Percentiles rank a stretch among this genome's conserved stretches.
Evolutionary conservation across 2,888 invertebrate species (phyloP).

Genomic region (Drosophila anomalata): DNA sequence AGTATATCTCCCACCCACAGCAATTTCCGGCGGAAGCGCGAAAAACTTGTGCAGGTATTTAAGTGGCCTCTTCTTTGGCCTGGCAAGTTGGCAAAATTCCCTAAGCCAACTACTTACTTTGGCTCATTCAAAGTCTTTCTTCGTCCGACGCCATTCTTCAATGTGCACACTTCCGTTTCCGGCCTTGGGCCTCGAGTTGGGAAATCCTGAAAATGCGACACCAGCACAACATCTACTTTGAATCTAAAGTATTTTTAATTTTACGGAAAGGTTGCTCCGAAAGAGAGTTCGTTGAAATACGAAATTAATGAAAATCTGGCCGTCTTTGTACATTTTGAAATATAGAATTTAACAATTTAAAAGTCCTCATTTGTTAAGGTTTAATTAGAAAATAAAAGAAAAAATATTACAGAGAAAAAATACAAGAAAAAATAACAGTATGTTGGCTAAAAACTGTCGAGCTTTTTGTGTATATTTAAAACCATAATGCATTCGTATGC

Average conservation of each 20-base stretch:
- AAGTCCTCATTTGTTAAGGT: too few relatives aligned
- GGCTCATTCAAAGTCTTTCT: constrained; percentile 26
- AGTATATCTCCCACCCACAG: constrained; percentile 35
- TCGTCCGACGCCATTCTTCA: constrained; percentile 50
- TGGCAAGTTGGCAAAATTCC: constrained; percentile 29
- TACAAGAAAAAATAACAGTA: too few relatives aligned
- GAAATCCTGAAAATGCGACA: background rate
- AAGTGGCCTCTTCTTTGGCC: constrained; percentile 54
- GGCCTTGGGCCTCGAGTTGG: constrained; percentile 21
- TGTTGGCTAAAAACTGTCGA: background rate
- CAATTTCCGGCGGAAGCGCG: constrained; percentile 75
- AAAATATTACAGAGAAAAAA: too few relatives aligned
- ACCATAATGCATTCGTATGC: background rate
- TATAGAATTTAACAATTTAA: too few relatives aligned
- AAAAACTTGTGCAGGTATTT: constrained; percentile 73
- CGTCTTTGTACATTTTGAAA: background rate
- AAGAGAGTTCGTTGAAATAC: background rate
- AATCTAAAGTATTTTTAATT: constrained; percentile 2
- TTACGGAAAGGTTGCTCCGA: background rate
- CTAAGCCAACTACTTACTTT: constrained; percentile 35
- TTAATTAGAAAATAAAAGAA: too few relatives aligned
- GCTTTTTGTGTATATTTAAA: background rate
- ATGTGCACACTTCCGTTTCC: constrained; percentile 71
- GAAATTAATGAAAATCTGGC: background rate
- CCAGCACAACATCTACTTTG: constrained; percentile 12